Conservation (phyloP, 2,888 invertebrate species). For the Dryocosmus kuriphilus region DNA sequence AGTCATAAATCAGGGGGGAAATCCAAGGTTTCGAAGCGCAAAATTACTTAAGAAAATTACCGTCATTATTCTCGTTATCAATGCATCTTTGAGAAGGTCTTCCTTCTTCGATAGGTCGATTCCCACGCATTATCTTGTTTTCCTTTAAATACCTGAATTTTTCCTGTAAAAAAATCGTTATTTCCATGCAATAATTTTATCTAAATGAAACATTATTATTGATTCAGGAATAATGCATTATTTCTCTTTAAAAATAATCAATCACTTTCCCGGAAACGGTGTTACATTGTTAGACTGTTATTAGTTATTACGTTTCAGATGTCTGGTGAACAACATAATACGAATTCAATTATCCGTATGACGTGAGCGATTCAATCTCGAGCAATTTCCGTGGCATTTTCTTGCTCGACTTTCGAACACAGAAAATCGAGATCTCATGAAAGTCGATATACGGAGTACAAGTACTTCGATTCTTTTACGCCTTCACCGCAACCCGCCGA, state of each 20-base stretch:
- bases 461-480: slow-evolving; percentile 24
- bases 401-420: slow-evolving; percentile 8
- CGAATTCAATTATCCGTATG: slow-evolving; percentile 30
- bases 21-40: slow-evolving; percentile 24
- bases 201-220: not conserved
- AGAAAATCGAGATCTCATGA: slow-evolving; percentile 18
- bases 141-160: not conserved
- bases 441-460: slow-evolving; percentile 25
- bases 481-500: not conserved
- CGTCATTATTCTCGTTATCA: slow-evolving; percentile 35
- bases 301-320: slow-evolving; percentile 7
- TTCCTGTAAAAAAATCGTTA: not conserved
- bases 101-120: slow-evolving; percentile 25
- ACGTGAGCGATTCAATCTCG: slow-evolving; percentile 31
- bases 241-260: not conserved
- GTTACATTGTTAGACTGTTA: not conserved
- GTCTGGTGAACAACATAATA: not conserved
- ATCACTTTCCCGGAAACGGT: not conserved
- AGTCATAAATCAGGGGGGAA: slow-evolving; percentile 22
- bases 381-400: slow-evolving; percentile 24
- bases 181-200: not conserved
- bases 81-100: slow-evolving; percentile 31
- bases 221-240: not conserved
- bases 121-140: slow-evolving; percentile 32
- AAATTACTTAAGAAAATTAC: slow-evolving; percentile 40